Conservation (phyloP, 64 coral and sea anemone genomes). For the Porites australiensis region DNA sequence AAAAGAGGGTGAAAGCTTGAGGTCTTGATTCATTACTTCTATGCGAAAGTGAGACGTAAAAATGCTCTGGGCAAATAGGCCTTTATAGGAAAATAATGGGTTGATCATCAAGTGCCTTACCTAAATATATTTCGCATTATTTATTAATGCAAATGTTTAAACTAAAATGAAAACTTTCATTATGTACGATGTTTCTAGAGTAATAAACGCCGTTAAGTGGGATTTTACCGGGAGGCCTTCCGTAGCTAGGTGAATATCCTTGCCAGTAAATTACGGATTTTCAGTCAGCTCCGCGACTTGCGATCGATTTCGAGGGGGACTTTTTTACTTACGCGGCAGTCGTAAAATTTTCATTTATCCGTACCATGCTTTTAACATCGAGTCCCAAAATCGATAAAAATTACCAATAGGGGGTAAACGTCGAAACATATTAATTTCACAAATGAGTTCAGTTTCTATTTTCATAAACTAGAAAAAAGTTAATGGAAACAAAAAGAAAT, state of each 20-base stretch:
- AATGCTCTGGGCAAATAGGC: constrained; percentile 44
- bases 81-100: constrained; percentile 65
- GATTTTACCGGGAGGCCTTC: background rate
- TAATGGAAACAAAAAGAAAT: background rate
- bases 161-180: constrained; percentile 77
- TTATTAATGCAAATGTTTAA: constrained; percentile 89
- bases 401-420: constrained; percentile 35
- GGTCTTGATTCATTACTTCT: constrained; percentile 56
- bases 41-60: constrained; percentile 34
- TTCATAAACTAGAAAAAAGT: background rate
- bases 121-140: constrained; percentile 72
- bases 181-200: constrained; percentile 58
- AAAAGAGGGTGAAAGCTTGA: constrained; percentile 48
- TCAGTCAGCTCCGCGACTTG: background rate
- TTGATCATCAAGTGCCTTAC: constrained; percentile 64
- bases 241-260: background rate
- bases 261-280: no score
- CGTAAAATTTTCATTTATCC: background rate
- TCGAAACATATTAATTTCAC: constrained; percentile 52
- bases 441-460: constrained; percentile 29
- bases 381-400: constrained; percentile 51
- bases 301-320: background rate
- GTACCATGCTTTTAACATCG: constrained; percentile 28
- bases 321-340: background rate
- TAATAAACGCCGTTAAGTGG: constrained; percentile 67